These are phyloP conservation scores for Dromococcyx pavoninus DNA, from an alignment of 2,797 vertebrate species.

Conservation along the genomic window DNA sequence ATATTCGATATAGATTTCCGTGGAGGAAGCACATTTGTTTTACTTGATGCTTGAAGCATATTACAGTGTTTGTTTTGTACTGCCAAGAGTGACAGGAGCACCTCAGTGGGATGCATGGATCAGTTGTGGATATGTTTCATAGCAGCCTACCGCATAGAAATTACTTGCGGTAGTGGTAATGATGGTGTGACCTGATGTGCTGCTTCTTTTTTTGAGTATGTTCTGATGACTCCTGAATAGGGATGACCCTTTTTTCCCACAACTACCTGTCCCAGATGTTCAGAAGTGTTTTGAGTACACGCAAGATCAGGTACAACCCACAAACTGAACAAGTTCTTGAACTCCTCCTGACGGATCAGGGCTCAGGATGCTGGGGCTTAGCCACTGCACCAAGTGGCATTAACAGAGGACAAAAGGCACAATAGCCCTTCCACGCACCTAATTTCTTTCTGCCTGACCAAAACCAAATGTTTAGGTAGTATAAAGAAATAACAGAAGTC, in stretches of 20 bases:
- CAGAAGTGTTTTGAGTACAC: background rate
- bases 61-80: background rate
- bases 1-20: background rate
- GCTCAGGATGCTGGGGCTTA: background rate
- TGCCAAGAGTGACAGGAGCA: background rate
- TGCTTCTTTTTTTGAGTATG: background rate
- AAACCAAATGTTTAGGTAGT: background rate
- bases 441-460: background rate
- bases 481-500: background rate
- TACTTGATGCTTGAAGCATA: background rate
- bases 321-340: background rate
- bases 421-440: fast-evolving
- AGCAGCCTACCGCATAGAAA: background rate
- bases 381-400: background rate
- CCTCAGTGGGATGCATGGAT: background rate
- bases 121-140: background rate
- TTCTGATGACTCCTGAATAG: background rate
- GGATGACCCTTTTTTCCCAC: background rate
- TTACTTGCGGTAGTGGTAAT: background rate
- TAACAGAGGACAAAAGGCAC: background rate
- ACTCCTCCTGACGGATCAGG: background rate
- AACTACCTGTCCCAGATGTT: fast-evolving
- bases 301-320: background rate
- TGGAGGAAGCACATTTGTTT: background rate
- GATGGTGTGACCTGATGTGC: background rate